phyloP scores from a whole-genome alignment of 2,888 invertebrate species.

The Dexiosoma caninum region DNA sequence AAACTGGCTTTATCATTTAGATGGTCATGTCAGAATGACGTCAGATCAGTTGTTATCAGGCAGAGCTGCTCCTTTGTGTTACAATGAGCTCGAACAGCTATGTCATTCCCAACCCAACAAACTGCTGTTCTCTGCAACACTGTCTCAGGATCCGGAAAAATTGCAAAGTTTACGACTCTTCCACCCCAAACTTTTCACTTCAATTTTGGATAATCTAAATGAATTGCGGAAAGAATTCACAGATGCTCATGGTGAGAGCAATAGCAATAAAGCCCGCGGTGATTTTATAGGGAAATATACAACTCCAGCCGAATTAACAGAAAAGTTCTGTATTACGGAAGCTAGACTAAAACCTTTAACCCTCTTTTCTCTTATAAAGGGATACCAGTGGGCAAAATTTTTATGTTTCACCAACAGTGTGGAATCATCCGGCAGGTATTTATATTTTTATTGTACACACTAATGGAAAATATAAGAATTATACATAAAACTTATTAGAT shows the following conservation, averaged over 20 bases:
- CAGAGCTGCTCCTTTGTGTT: constrained; percentile 73
- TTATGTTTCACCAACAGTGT: constrained; percentile 94
- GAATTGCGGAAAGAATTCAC: constrained; percentile 66
- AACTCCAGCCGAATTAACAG: constrained; percentile 87
- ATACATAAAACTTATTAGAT: constrained; percentile 62
- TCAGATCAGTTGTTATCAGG: constrained; percentile 79
- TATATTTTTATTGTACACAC: background rate
- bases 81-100: constrained; percentile 70
- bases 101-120: constrained; percentile 84
- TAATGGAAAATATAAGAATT: background rate
- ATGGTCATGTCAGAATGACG: constrained; percentile 81
- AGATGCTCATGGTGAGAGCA: background rate
- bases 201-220: constrained; percentile 78
- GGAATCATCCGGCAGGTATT: constrained; percentile 84
- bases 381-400: constrained; percentile 84
- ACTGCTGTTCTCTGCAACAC: constrained; percentile 96
- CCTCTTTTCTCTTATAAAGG: constrained; percentile 84
- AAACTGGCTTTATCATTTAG: constrained; percentile 92
- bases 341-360: constrained; percentile 88
- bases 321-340: constrained; percentile 83
- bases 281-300: constrained; percentile 87
- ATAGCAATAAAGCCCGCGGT: constrained; percentile 72
- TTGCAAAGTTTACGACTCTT: constrained; percentile 92
- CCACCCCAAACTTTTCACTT: constrained; percentile 93
- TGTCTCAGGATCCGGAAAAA: constrained; percentile 97